phyloP scores from a whole-genome alignment of 2,113 vertebrate species.

The Brachirus orientalis region DNA sequence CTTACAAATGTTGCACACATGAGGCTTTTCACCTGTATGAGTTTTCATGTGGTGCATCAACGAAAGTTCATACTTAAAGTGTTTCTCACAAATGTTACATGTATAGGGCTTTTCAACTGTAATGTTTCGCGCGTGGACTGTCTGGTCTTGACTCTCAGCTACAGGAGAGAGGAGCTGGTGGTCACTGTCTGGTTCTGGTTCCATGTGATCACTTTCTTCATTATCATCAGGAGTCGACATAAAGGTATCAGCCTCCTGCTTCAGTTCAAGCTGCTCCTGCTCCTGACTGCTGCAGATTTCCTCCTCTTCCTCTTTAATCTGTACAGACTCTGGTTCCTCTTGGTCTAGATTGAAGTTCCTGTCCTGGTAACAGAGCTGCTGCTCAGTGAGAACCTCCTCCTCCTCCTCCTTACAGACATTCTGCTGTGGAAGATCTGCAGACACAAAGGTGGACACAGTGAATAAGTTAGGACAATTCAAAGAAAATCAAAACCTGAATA shows the following conservation, averaged over 20 bases:
- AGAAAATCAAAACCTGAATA: no score
- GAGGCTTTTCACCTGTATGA: neutral
- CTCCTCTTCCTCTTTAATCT: constrained; percentile 9
- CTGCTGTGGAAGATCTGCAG: neutral
- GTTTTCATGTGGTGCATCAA: no score
- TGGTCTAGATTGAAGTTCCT: neutral
- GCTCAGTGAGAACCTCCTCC: constrained; percentile 7
- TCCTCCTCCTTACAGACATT: constrained; percentile 7
- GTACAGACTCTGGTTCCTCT: neutral
- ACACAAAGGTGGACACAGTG: neutral
- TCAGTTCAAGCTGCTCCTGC: constrained; percentile 3
- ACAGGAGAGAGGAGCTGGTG: constrained; percentile 1
- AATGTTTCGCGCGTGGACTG: no score
- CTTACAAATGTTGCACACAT: neutral
- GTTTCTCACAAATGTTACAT: no score
- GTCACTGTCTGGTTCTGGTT: neutral
- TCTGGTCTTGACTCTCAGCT: neutral
- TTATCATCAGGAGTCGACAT: neutral
- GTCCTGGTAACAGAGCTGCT: neutral
- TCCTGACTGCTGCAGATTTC: neutral
- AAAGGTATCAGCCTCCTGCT: neutral
- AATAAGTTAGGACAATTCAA: no score
- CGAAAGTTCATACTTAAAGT: no score
- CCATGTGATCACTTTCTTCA: neutral
- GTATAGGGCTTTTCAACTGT: no score